Base-by-base conservation (phyloP, 2,113 vertebrate genomes). In the Polypterus senegalus region DNA sequence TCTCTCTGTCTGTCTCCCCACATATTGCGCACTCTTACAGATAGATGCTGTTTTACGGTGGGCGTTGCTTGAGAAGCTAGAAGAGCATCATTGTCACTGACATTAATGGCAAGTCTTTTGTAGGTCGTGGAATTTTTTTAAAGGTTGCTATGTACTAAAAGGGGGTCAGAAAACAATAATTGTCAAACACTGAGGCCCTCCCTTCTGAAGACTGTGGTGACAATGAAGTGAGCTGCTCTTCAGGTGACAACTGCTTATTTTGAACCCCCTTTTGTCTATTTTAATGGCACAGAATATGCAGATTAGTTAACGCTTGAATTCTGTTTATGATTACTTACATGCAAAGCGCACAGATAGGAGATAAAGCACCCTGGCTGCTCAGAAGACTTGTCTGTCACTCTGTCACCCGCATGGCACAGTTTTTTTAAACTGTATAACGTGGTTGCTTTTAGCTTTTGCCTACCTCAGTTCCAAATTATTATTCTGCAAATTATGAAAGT, bases 1-100 rank as follows among this genome's bases (percentile, higher is more conserved):
- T 27, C 27, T 27, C 27, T 27, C 27, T 27, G 27, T 27, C 27
- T 27, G 27, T 27, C 27, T 27, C 27, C 2, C 27, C 27, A 27
- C 27, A 27, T 27, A 27, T 27, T 27, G 27, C 27, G 27, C 27
- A 27, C 27, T 1, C 27, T 27, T 27, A 27, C 7, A 52, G 51
- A 52, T 8, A 52, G 51, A 52, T 10, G 10, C 7, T 8, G 51
- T 10, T 52, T 7, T 52, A 52, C 51, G 4, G 51, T 52, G 51
- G 51, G 51, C 51, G 51, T 52, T 52, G 51, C 51, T 52, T 10
- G 7, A 84, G 83, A 44, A 45, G 56, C n/a, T 7, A 44, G 43
- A 45, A 45, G n/a, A 45, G 46, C 5, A 58, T 43, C 9, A 45
- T 27, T 45, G n/a, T 58, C 6, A 8, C 11, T 56, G n/a, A 45